A percentile compares a stretch with the other conserved stretches of the same genome.
phyloP scores from a whole-genome alignment of 1,140 invertebrate species.

The Halesus radiatus region DNA sequence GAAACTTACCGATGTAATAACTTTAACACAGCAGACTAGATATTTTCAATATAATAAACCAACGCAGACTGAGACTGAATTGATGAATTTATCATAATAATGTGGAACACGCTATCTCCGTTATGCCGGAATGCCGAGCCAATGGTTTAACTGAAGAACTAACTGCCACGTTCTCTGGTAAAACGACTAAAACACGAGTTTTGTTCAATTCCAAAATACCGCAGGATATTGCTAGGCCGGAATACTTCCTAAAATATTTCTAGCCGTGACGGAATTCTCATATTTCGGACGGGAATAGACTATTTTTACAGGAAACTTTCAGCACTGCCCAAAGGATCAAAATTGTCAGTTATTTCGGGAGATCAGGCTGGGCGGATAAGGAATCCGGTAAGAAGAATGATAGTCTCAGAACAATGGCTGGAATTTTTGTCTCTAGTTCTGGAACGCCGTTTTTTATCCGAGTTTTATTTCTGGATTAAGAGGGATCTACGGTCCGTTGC shows the following conservation, averaged over 20 bases:
- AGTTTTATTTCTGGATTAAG: conserved; percentile 44
- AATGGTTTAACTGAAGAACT: too few relatives aligned
- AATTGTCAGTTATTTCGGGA: conserved; percentile 17
- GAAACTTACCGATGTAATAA: too few relatives aligned
- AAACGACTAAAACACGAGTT: conserved; percentile 9
- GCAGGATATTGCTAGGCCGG: neutral
- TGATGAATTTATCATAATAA: too few relatives aligned
- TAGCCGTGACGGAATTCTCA: conserved; percentile 21
- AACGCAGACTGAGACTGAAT: too few relatives aligned
- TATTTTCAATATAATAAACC: too few relatives aligned
- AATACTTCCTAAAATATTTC: conserved; percentile 16
- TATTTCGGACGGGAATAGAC: conserved; percentile 27
- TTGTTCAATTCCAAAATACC: neutral
- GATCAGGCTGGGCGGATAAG: neutral
- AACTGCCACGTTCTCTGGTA: neutral
- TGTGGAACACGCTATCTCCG: too few relatives aligned
- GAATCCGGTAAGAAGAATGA: conserved; percentile 53
- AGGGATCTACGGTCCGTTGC: conserved; percentile 32
- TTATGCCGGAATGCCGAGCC: too few relatives aligned
- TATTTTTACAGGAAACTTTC: conserved; percentile 33
- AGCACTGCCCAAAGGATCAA: neutral
- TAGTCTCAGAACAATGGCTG: conserved; percentile 50
- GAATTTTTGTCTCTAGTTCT: conserved; percentile 34
- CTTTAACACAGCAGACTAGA: too few relatives aligned
- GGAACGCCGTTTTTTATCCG: conserved; percentile 33